Evolutionary conservation across 2,113 vertebrate genomes (phyloP), one percentile per base, ranked within the genome.

Genomic region (Balaeniceps rex): DNA sequence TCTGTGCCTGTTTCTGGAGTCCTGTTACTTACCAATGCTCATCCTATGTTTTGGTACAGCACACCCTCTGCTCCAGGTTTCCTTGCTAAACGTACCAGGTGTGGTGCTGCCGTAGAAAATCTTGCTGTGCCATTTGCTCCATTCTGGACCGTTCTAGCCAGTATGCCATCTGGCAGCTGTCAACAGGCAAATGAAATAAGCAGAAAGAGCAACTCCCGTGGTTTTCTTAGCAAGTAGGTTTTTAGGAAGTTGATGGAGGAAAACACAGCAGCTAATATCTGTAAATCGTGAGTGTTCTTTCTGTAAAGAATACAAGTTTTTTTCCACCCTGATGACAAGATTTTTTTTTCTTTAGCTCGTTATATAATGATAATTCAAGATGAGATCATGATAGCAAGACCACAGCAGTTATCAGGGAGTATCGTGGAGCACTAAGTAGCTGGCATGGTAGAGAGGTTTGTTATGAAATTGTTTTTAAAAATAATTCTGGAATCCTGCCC

Each of bases 401-500:
- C 58, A 60, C 55, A 88, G 64, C 44, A 87, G 46, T 88, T 90
- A 95, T 71, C 44, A 87, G 51, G 46, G 69, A 95, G 71, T 85
- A 64, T 82, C 71, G 19, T 77, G 38, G 58, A 90, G 49, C 58
- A 71, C 21, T 63, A 51, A 83, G 34, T 79, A 65, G 54, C 75
- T 94, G 65, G 14, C 63, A 64, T 80, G 24, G 33, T 86, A n/a
- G 52, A 79, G 10, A 75, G 6, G 14, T 65, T 83, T 80, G 60
- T 95, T 97, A 88, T 46, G 64, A 95, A 93, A 82, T 91, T 38
- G 36, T 52, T 95, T 95, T 92, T 47, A 88, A 97, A 97, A 97
- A 79, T 95, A 95, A 83, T 92, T 93, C 40, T 95, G 71, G 78
- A 96, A 85, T 91, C 70, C 42, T 92, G 36, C 34, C 71, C 60